These are phyloP conservation scores for Stenoptilia bipunctidactyla DNA, from an alignment of 2,888 invertebrate genomes.

Conservation along the genomic window DNA sequence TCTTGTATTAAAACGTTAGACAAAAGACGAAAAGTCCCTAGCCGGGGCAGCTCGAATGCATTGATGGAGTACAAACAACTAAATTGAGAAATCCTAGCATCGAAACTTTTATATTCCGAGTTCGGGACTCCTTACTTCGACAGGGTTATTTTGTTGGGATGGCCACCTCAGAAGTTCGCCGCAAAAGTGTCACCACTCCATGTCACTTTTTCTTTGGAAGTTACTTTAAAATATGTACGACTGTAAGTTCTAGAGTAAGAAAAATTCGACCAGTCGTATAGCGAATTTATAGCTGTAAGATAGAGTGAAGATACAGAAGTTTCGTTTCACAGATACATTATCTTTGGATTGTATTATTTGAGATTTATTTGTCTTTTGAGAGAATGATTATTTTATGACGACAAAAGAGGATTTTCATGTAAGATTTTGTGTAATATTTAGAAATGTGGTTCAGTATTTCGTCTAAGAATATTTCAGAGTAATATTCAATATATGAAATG, in stretches of 20 bases:
- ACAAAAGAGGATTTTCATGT: too few species aligned
- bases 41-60: conserved; percentile 9
- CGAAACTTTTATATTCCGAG: conserved; percentile 59
- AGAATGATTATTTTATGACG: conserved; percentile 19
- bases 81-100: conserved; percentile 30
- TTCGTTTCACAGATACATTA: conserved; percentile 36
- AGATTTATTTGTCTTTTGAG: conserved; percentile 40
- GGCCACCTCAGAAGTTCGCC: conserved; percentile 44
- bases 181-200: conserved; percentile 49
- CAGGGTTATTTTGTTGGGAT: conserved; percentile 55
- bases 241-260: conserved; percentile 12
- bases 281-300: conserved; percentile 53
- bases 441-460: too few species aligned
- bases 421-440: too few species aligned
- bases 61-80: conserved; percentile 38
- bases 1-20: too few species aligned
- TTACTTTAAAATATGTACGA: conserved; percentile 70
- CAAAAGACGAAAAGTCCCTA: too few species aligned
- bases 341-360: conserved; percentile 30
- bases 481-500: too few species aligned
- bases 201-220: conserved; percentile 58
- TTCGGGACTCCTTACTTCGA: conserved; percentile 39
- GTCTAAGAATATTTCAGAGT: too few species aligned
- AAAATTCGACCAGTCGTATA: conserved; percentile 23
- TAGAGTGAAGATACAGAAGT: conserved; percentile 35